A percentile compares a stretch with the other conserved stretches of the same genome.
phyloP scores from a whole-genome alignment of 1,140 invertebrate genomes.

The Panonychus citri region DNA sequence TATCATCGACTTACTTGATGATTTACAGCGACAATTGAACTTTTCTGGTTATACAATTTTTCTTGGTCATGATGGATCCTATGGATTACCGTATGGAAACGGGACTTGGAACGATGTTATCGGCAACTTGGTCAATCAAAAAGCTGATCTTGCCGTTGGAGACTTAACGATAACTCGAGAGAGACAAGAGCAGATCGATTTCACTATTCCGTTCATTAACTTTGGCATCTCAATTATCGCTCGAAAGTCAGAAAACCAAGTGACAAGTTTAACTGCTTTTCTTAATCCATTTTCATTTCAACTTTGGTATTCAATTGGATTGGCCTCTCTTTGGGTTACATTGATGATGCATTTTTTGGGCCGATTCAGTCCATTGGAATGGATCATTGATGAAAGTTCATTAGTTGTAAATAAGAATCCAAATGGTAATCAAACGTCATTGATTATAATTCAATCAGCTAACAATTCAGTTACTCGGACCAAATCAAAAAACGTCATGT shows the following conservation, averaged over 20 bases:
- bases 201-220: conserved; percentile 76
- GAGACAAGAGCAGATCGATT: conserved; percentile 65
- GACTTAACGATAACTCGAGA: conserved; percentile 84
- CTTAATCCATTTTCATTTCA: conserved; percentile 24
- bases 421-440: too few relatives aligned
- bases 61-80: background rate
- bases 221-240: conserved; percentile 33
- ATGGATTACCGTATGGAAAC: background rate
- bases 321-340: conserved; percentile 23
- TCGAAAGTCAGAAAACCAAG: background rate
- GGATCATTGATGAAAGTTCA: conserved; percentile 16
- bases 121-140: conserved; percentile 24
- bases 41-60: background rate
- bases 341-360: conserved; percentile 24
- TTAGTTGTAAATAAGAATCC: conserved; percentile 9
- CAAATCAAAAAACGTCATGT: background rate
- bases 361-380: conserved; percentile 24
- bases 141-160: conserved; percentile 71
- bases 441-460: too few relatives aligned
- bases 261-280: conserved; percentile 14
- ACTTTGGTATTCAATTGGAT: conserved; percentile 25
- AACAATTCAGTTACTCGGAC: too few relatives aligned
- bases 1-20: conserved; percentile 45
- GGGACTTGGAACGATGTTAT: background rate
- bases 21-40: background rate